Percentiles rank a stretch among this genome's conserved stretches.
phyloP scores from a whole-genome alignment of 2,797 vertebrate genomes.

The Paedocypris micromegethes region DNA sequence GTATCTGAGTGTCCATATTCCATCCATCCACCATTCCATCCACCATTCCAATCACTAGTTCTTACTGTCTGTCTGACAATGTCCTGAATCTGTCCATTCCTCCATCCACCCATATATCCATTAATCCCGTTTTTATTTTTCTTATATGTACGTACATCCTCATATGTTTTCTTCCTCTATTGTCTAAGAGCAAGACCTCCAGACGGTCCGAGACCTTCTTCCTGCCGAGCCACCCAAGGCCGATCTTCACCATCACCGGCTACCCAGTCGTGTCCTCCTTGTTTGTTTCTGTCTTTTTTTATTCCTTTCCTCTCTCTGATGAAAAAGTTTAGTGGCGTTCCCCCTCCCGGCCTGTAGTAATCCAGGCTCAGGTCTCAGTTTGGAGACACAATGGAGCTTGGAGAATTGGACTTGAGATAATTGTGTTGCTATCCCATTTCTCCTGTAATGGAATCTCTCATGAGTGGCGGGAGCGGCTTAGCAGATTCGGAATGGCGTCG shows the following conservation, averaged over 20 bases:
- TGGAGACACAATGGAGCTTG: conserved; percentile 70
- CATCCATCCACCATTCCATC: too few relatives aligned
- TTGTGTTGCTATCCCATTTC: conserved; percentile 74
- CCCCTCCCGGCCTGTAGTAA: conserved; percentile 58
- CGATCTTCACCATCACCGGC: conserved; percentile 45
- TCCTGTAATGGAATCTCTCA: conserved; percentile 65
- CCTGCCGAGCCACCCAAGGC: conserved; percentile 40
- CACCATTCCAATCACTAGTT: too few relatives aligned
- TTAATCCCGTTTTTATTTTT: conserved; percentile 41
- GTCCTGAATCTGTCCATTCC: too few relatives aligned
- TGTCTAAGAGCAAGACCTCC: conserved; percentile 40
- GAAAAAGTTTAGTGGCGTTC: conserved; percentile 53
- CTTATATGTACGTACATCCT: conserved; percentile 20
- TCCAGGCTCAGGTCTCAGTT: conserved; percentile 66
- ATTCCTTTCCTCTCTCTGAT: conserved; percentile 52
- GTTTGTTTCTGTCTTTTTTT: conserved; percentile 43
- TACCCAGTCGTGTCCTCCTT: conserved; percentile 26
- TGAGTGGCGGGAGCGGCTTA: conserved; percentile 45
- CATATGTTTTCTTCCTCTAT: conserved; percentile 27
- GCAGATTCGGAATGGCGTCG: conserved; percentile 45
- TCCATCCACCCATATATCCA: conserved; percentile 8
- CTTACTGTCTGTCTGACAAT: too few relatives aligned
- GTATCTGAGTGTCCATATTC: too few relatives aligned
- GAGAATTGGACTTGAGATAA: conserved; percentile 74
- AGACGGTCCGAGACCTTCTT: conserved; percentile 41